Conservation (phyloP, 2,113 vertebrate genomes). For the Pteropus alecto region DNA sequence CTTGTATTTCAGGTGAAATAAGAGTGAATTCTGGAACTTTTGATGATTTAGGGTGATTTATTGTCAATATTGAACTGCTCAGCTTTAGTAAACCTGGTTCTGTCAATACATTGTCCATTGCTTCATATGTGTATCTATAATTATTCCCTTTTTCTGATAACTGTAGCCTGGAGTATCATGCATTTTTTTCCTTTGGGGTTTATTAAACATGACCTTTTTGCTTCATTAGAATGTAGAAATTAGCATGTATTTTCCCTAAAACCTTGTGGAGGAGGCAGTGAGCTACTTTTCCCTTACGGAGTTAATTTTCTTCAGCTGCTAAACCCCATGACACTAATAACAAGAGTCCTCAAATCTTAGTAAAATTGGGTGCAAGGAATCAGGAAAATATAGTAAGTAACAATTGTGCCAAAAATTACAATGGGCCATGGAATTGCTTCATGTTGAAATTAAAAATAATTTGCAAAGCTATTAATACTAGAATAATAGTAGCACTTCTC, state of each 20-base stretch:
- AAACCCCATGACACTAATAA: slow-evolving; percentile 66
- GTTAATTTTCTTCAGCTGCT: slow-evolving; percentile 82
- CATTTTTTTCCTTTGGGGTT: slow-evolving; percentile 69
- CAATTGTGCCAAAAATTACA: slow-evolving; percentile 75
- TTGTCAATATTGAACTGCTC: slow-evolving; percentile 67
- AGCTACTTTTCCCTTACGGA: slow-evolving; percentile 79
- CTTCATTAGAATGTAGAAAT: slow-evolving; percentile 68
- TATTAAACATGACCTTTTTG: slow-evolving; percentile 67
- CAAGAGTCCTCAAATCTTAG: slow-evolving; percentile 70
- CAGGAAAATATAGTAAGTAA: slow-evolving; percentile 75
- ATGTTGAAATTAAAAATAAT: slow-evolving; percentile 76
- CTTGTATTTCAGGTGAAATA: slow-evolving; percentile 12
- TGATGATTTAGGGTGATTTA: slow-evolving; percentile 51
- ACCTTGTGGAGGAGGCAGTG: slow-evolving; percentile 61
- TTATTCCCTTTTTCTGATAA: slow-evolving; percentile 59
- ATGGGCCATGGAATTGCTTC: slow-evolving; percentile 82
- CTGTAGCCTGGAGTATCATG: slow-evolving; percentile 59
- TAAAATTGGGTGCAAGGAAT: slow-evolving; percentile 71
- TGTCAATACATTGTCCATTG: slow-evolving; percentile 63
- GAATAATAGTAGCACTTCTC: slow-evolving; percentile 77
- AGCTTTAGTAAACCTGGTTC: slow-evolving; percentile 63
- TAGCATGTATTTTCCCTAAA: slow-evolving; percentile 53
- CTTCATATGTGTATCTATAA: slow-evolving; percentile 27
- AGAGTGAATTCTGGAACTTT: slow-evolving; percentile 58
- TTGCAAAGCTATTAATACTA: slow-evolving; percentile 78